phyloP scores from a whole-genome alignment of 2,888 invertebrate genomes.

The Carpatolechia fugitivella region DNA sequence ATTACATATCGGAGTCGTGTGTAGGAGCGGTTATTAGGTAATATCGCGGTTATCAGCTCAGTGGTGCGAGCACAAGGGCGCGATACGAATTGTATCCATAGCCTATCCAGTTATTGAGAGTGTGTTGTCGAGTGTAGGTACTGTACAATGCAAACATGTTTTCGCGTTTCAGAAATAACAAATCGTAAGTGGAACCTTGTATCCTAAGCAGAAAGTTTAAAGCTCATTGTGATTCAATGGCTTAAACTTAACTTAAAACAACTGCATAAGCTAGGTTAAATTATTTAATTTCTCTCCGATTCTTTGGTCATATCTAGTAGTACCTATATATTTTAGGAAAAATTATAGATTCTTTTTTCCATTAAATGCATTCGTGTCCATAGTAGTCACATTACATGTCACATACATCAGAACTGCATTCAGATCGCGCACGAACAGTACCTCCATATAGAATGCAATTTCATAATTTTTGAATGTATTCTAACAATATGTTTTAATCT shows the following conservation, averaged over 20 bases:
- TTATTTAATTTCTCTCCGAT: too few relatives aligned
- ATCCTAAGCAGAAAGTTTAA: not conserved
- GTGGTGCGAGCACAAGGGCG: constrained; percentile 65
- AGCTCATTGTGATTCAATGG: not conserved
- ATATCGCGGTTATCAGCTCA: constrained; percentile 69
- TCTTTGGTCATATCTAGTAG: too few relatives aligned
- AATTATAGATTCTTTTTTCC: too few relatives aligned
- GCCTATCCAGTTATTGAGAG: constrained; percentile 41
- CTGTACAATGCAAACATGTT: constrained; percentile 61
- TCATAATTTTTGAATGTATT: too few relatives aligned
- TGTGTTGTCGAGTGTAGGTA: constrained; percentile 35
- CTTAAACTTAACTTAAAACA: too few relatives aligned
- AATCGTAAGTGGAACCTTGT: constrained; percentile 55
- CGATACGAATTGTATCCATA: constrained; percentile 53
- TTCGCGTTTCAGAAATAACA: constrained; percentile 64
- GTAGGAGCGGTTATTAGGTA: constrained; percentile 71
- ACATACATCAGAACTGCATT: too few relatives aligned
- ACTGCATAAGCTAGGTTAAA: too few relatives aligned
- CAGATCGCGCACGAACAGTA: too few relatives aligned
- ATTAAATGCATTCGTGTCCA: too few relatives aligned
- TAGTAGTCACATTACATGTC: too few relatives aligned
- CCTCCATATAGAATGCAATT: too few relatives aligned
- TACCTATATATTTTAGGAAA: too few relatives aligned
- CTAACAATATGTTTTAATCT: constrained; percentile 37
- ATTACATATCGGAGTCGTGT: constrained; percentile 53